These are phyloP conservation scores for Diabrotica undecimpunctata DNA, from an alignment of 1,140 invertebrate genomes.

Conservation along the genomic window DNA sequence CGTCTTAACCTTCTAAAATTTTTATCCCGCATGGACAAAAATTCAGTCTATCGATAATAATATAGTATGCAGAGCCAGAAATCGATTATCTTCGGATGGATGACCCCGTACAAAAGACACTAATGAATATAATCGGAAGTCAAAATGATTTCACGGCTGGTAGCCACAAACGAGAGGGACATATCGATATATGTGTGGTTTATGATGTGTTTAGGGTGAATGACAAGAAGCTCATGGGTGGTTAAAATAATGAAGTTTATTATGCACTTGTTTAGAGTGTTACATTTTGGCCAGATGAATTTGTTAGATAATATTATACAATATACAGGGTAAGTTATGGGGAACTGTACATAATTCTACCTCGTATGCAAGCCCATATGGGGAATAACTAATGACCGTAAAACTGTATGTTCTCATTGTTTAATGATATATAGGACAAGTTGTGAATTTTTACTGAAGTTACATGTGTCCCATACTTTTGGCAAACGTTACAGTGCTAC, in stretches of 20 bases:
- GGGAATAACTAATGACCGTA: too few species aligned
- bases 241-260: neutral
- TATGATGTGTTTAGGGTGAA: neutral
- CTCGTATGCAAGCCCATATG: too few species aligned
- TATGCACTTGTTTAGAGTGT: neutral
- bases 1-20: too few species aligned
- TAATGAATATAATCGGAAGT: conserved; percentile 24
- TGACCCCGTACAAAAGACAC: conserved; percentile 15
- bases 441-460: too few species aligned
- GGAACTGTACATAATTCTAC: too few species aligned
- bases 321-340: too few species aligned
- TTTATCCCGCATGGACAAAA: neutral
- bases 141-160: conserved; percentile 19
- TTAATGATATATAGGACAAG: too few species aligned
- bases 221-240: neutral
- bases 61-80: conserved; percentile 7
- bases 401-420: too few species aligned
- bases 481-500: too few species aligned
- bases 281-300: too few species aligned
- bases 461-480: too few species aligned
- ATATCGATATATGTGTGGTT: conserved; percentile 8
- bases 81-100: conserved; percentile 12
- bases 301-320: too few species aligned
- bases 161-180: conserved; percentile 13
- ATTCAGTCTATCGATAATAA: conserved; percentile 11